Conservation (phyloP, 2,888 invertebrate genomes). For the Liopterus haemorrhoidalis region DNA sequence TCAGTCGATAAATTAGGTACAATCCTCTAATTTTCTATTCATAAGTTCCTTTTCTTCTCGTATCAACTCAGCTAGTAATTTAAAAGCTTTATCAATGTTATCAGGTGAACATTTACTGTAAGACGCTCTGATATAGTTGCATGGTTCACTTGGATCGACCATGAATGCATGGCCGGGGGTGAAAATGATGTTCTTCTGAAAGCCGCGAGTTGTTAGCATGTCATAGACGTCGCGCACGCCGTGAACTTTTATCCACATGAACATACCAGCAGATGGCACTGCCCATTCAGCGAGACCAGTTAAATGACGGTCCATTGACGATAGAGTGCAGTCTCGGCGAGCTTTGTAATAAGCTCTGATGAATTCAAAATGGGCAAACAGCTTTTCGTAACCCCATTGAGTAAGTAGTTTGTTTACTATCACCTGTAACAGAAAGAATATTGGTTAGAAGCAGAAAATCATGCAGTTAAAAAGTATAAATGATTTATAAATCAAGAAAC, state of each 20-base stretch:
- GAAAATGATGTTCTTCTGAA: conserved; percentile 61
- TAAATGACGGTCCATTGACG: conserved; percentile 55
- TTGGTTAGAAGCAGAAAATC: too few species aligned
- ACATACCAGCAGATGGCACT: conserved; percentile 67
- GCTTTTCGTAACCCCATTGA: conserved; percentile 55
- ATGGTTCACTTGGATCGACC: conserved; percentile 55
- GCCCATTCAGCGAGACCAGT: conserved; percentile 60
- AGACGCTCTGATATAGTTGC: conserved; percentile 63
- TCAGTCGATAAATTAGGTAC: conserved; percentile 33
- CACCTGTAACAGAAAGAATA: conserved; percentile 45
- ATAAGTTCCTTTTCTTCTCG: conserved; percentile 51
- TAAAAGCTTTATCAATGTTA: conserved; percentile 59
- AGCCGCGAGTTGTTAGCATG: conserved; percentile 64
- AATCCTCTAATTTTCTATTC: conserved; percentile 43
- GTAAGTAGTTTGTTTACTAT: conserved; percentile 52
- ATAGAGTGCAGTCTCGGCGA: conserved; percentile 57
- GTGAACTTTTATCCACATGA: conserved; percentile 67
- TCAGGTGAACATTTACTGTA: conserved; percentile 61
- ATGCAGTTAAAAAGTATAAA: too few species aligned
- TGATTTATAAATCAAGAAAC: too few species aligned
- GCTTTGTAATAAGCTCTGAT: conserved; percentile 58
- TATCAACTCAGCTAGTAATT: conserved; percentile 55
- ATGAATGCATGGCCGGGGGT: conserved; percentile 72
- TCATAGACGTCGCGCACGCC: conserved; percentile 65
- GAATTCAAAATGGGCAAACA: conserved; percentile 54